phyloP scores from a whole-genome alignment of 2,113 vertebrate species.

The Dryoscopus gambensis region DNA sequence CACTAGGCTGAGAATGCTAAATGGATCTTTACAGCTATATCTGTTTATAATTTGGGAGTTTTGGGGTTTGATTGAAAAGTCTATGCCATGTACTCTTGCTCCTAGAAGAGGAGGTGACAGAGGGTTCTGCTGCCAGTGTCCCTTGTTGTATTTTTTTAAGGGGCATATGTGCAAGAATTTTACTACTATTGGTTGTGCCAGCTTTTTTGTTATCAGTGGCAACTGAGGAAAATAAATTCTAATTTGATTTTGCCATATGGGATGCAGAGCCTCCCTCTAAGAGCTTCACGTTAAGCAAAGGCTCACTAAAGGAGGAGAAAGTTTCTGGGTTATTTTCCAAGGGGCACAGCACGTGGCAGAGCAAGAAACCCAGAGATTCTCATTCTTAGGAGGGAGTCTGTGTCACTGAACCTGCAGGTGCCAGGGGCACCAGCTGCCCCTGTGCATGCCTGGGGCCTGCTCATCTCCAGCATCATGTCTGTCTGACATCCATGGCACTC shows the following conservation, averaged over 20 bases:
- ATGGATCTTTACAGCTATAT: not conserved
- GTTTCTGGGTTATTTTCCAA: not conserved
- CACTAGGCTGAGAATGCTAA: not conserved
- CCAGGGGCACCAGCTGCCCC: not conserved
- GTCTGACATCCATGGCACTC: not conserved
- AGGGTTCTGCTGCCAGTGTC: not conserved
- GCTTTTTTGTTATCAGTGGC: not conserved
- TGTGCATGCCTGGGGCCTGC: not conserved
- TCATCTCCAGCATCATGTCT: not conserved
- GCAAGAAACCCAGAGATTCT: not conserved
- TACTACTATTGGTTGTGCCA: not conserved
- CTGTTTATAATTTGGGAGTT: not conserved
- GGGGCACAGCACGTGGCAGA: not conserved
- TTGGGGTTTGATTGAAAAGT: not conserved
- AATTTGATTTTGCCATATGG: not conserved
- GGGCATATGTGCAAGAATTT: not conserved
- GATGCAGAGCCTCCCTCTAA: not conserved
- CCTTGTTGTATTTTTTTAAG: not conserved
- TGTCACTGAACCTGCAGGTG: not conserved
- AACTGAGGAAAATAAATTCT: not conserved
- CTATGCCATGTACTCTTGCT: not conserved
- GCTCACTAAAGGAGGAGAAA: not conserved
- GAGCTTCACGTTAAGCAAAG: not conserved
- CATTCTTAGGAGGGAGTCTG: not conserved
- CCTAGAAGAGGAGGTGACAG: not conserved